Conservation (phyloP, 2,888 invertebrate species). For the Sesia bembeciformis region DNA sequence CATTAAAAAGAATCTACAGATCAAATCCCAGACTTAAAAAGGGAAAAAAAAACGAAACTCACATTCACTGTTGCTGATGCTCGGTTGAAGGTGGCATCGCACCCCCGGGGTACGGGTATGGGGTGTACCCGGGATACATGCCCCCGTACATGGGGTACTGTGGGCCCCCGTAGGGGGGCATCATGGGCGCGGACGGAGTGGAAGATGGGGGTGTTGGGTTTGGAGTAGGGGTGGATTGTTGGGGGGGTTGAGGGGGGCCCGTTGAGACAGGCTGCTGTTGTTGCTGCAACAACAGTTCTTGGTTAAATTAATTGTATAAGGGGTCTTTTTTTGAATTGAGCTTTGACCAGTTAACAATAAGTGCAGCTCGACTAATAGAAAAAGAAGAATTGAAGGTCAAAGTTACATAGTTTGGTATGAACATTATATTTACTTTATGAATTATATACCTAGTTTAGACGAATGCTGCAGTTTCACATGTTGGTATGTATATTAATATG, state of each 20-base stretch:
- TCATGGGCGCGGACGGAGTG: conserved; percentile 12
- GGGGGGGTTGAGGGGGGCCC: conserved; percentile 10
- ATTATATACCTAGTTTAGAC: too few species aligned
- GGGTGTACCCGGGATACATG: conserved; percentile 47
- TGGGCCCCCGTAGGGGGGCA: conserved; percentile 22
- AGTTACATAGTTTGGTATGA: too few species aligned
- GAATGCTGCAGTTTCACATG: too few species aligned
- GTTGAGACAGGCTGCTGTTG: not conserved
- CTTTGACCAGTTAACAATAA: too few species aligned
- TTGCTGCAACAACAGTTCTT: not conserved
- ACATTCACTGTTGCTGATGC: conserved; percentile 40
- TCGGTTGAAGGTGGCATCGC: conserved; percentile 19
- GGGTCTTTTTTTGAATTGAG: too few species aligned
- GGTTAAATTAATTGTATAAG: too few species aligned
- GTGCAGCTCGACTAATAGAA: too few species aligned
- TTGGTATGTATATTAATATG: too few species aligned
- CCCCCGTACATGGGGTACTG: conserved; percentile 53
- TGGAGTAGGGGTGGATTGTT: conserved; percentile 15
- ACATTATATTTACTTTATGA: too few species aligned
- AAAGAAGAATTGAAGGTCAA: too few species aligned
- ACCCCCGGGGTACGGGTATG: conserved; percentile 33
- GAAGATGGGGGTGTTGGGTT: conserved; percentile 12
- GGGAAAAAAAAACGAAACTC: conserved; percentile 20
- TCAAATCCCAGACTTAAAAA: conserved; percentile 11
- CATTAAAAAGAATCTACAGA: not conserved